phyloP scores from a whole-genome alignment of 2,113 vertebrate genomes.

The Cardinalis cardinalis region DNA sequence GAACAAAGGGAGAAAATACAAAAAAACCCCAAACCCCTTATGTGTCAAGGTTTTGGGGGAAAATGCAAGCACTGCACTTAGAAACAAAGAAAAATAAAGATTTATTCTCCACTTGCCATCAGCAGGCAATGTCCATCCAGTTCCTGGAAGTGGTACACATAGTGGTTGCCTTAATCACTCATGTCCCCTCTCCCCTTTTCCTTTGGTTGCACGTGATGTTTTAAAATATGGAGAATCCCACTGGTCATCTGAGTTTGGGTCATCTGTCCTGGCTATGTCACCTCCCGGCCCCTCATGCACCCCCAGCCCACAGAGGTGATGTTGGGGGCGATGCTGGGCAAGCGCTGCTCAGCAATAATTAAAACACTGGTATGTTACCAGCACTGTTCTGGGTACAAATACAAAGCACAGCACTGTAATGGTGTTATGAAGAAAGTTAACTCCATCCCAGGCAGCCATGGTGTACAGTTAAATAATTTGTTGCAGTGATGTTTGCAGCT shows the following conservation, averaged over 20 bases:
- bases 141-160: not conserved
- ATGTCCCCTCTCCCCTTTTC: not conserved
- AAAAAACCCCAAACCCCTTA: rapidly evolving
- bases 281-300: rapidly evolving
- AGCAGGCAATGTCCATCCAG: not conserved
- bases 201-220: not conserved
- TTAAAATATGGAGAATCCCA: not conserved
- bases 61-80: not conserved
- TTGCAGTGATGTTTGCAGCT: not conserved
- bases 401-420: not conserved
- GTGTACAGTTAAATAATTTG: not conserved
- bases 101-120: not conserved
- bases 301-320: not conserved
- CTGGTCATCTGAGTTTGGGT: not conserved
- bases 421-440: not conserved
- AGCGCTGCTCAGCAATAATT: not conserved
- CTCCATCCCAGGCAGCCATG: not conserved
- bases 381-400: not conserved
- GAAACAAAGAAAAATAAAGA: not conserved
- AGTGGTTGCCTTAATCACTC: not conserved
- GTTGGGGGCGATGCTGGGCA: not conserved
- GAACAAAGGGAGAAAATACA: not conserved
- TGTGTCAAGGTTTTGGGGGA: not conserved
- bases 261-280: not conserved
- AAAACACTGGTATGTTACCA: not conserved